Evolutionary conservation across 2,888 invertebrate genomes (phyloP), one percentile per base, ranked within the genome.

Genomic region (Pegoplata infirma): DNA sequence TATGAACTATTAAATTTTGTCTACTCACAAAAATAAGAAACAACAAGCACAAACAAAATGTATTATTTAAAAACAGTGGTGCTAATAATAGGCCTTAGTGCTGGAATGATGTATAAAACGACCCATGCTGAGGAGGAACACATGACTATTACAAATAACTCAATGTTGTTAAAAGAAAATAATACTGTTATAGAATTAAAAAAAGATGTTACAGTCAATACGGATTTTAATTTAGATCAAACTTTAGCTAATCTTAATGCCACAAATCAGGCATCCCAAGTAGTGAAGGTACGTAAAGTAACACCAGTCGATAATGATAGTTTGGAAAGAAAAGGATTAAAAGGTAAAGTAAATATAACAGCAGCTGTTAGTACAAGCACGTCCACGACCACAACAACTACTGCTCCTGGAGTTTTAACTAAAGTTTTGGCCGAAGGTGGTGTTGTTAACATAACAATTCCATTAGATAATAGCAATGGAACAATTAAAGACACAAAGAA

Each of bases 91-190:
- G 16, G 63, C 40, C 16, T 64, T 7, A 44, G 36, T 68, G 23
- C n/a, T 17, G 46, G 21, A 49, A 56, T 21, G 1, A 1, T 40
- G 6, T 25, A 49, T 12, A 55, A 49, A 76, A 56, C 49, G 61
- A 69, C 75, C 68, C 68, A 76, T 56, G 75, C 75, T 49, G 68
- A 59, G 74, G 68, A 59, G 74, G 17, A 40, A 6, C 3, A 44
- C n/a, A n/a, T n/a, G 19, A 6, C 17, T 17, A 1, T 23, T 1
- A 51, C 23, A 23, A 58, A n/a, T 40, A 68, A 61, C 46, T 17
- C 40, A 12, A 49, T 49, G 8, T 12, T 12, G 56, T 28, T 19
- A 19, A 67, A 61, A 10, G 76, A 71, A 21, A 51, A 32, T 10
- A 75, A 63, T 21, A 66, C 59, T 3, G 19, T 75, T 8, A 71